A percentile compares a stretch with the other conserved stretches of the same genome.
Conservation (phyloP, 64 coral and sea anemone species). For the Montipora efflorescens region DNA sequence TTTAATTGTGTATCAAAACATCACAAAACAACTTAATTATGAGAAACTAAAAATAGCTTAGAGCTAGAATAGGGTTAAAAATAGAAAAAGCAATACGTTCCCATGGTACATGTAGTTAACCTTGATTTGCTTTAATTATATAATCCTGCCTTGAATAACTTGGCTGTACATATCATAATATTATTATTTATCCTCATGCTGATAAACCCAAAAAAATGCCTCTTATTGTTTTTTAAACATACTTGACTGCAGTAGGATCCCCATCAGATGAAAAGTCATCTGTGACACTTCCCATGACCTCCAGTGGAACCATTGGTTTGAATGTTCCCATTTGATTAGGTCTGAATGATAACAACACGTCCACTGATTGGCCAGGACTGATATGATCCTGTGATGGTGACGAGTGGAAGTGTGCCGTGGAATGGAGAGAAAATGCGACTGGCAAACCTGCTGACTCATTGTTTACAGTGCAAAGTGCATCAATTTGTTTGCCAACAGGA, state of each 20-base stretch:
- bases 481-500: conserved; percentile 82
- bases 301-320: conserved; percentile 69
- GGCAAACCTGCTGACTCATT: conserved; percentile 88
- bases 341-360: conserved; percentile 87
- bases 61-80: too few relatives aligned
- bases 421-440: conserved; percentile 75
- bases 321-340: conserved; percentile 97
- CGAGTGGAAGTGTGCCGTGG: conserved; percentile 89
- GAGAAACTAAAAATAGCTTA: too few relatives aligned
- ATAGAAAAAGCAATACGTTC: too few relatives aligned
- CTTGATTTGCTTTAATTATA: too few relatives aligned
- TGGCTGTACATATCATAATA: too few relatives aligned
- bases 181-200: too few relatives aligned
- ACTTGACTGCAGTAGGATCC: conserved; percentile 76
- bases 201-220: too few relatives aligned
- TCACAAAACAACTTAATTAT: too few relatives aligned
- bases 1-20: too few relatives aligned
- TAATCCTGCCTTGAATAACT: too few relatives aligned
- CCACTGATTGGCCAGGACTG: conserved; percentile 75
- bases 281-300: conserved; percentile 68
- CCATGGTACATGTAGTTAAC: too few relatives aligned
- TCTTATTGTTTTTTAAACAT: background rate
- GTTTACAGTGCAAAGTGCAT: conserved; percentile 79
- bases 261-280: conserved; percentile 78
- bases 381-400: conserved; percentile 63